Base-by-base conservation (phyloP, 2,113 vertebrate species). In the Megaceryle maxima region DNA sequence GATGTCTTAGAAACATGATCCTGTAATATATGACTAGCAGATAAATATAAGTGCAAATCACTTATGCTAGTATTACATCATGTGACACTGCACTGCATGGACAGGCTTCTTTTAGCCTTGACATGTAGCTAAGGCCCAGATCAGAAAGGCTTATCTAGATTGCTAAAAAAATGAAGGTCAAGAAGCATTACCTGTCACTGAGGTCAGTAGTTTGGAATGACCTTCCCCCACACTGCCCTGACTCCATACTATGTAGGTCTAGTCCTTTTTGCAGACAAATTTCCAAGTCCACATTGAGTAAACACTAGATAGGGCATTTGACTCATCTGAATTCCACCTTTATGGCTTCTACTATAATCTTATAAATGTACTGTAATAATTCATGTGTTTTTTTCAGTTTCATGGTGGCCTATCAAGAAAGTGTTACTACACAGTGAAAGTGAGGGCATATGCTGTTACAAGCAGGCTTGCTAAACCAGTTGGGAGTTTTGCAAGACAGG, bases 141-240 rank as follows among this genome's bases (percentile, higher is more conserved):
- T 48, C 44, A 35, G 67, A 90, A 87, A 83, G 8, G 3, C 24
- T 39, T 13, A 7, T 44, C 14, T 64, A 28, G 53, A 26, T 24
- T 28, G n/a, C 11, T 39, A 43, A 68, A 77, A 53, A 25, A 22
- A n/a, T 4, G 0, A 37, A 53, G 7, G 2, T 6, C 1, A 4
- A 43, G 11, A 18, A 62, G 3, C 80, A 9, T 7, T 4, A 6
- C 7, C 28, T 48, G 25, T 3, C 41, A 20, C 5, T 22, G 21
- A 48, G 41, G 13, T 14, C 16, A 31, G 22, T 19, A 22, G 9
- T 31, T 76, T 68, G 43, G 20, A 66, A 87, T 20, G 5, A 68
- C 22, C 15, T 57, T 57, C 29, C 7, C 7, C 16, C 18, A 11
- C 5, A 2, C 5, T 67, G 6, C 19, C 29, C 20, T 60, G 26